A percentile compares a stretch with the other conserved stretches of the same genome.
These are phyloP conservation scores for Scaptomyza cyrtandrae DNA, from an alignment of 2,888 invertebrate genomes.

Conservation along the genomic window DNA sequence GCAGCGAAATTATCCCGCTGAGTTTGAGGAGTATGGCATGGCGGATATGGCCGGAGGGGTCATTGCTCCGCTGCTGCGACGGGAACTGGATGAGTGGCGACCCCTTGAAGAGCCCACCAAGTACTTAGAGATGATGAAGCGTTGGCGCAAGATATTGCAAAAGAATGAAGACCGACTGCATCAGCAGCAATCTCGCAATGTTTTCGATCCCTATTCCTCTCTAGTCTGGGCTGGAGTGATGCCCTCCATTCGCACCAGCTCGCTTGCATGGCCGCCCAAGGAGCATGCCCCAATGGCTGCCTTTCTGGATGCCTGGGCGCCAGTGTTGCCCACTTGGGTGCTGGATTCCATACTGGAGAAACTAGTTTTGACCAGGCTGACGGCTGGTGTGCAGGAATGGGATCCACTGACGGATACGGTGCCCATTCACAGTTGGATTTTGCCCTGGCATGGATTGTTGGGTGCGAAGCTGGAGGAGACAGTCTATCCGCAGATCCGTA, in stretches of 20 bases:
- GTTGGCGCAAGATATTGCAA: constrained; percentile 89
- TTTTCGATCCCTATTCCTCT: constrained; percentile 90
- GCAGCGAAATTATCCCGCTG: constrained; percentile 88
- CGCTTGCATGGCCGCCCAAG: constrained; percentile 91
- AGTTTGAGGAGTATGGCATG: constrained; percentile 93
- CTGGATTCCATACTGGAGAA: constrained; percentile 92
- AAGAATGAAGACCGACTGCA: constrained; percentile 8
- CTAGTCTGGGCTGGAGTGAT: constrained; percentile 95
- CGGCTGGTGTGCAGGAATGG: constrained; percentile 93
- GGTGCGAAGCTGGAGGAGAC: constrained; percentile 86
- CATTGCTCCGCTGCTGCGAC: constrained; percentile 92
- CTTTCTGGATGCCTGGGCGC: constrained; percentile 92
- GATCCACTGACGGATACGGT: constrained; percentile 97
- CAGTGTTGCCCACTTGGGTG: constrained; percentile 93
- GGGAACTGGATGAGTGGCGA: constrained; percentile 91
- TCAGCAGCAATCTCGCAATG: constrained; percentile 60
- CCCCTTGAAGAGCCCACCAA: constrained; percentile 89
- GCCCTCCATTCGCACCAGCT: constrained; percentile 90
- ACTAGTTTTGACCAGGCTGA: constrained; percentile 90
- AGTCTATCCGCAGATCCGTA: constrained; percentile 95
- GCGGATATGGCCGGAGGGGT: constrained; percentile 93
- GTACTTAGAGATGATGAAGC: constrained; percentile 88
- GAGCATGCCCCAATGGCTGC: constrained; percentile 91
- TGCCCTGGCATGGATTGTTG: constrained; percentile 97
- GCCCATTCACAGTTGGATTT: constrained; percentile 98